Conservation (phyloP, 2,888 invertebrate genomes). For the Pasiphila rectangulata region DNA sequence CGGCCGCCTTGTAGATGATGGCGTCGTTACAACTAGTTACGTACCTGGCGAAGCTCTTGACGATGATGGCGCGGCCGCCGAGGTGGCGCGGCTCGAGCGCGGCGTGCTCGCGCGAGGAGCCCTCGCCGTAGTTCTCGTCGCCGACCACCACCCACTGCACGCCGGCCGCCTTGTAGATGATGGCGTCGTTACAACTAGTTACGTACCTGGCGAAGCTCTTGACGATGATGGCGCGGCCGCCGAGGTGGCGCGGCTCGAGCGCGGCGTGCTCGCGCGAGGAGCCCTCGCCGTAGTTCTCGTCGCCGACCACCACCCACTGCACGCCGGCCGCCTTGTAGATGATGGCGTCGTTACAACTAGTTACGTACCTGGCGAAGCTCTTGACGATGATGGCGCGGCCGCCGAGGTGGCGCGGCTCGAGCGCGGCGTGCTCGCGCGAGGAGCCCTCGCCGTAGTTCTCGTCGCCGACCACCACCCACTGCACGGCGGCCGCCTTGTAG, state of each 20-base stretch:
- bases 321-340: slow-evolving; percentile 94
- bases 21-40: too few species aligned
- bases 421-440: slow-evolving; percentile 97
- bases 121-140: slow-evolving; percentile 94
- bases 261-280: slow-evolving; percentile 98
- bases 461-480: slow-evolving; percentile 94
- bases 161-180: slow-evolving; percentile 93
- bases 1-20: slow-evolving; percentile 94
- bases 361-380: slow-evolving; percentile 88
- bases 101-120: slow-evolving; percentile 97
- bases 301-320: slow-evolving; percentile 93
- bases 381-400: slow-evolving; percentile 99
- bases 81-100: slow-evolving; percentile 98
- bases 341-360: too few species aligned
- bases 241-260: slow-evolving; percentile 96
- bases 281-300: slow-evolving; percentile 95
- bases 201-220: slow-evolving; percentile 92
- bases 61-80: slow-evolving; percentile 97
- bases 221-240: slow-evolving; percentile 98
- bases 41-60: slow-evolving; percentile 93
- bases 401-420: slow-evolving; percentile 97
- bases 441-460: slow-evolving; percentile 95
- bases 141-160: slow-evolving; percentile 93
- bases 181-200: too few species aligned
- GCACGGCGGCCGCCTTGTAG: slow-evolving; percentile 93